phyloP scores from a whole-genome alignment of 2,113 vertebrate genomes.

The Crotophaga sulcirostris region DNA sequence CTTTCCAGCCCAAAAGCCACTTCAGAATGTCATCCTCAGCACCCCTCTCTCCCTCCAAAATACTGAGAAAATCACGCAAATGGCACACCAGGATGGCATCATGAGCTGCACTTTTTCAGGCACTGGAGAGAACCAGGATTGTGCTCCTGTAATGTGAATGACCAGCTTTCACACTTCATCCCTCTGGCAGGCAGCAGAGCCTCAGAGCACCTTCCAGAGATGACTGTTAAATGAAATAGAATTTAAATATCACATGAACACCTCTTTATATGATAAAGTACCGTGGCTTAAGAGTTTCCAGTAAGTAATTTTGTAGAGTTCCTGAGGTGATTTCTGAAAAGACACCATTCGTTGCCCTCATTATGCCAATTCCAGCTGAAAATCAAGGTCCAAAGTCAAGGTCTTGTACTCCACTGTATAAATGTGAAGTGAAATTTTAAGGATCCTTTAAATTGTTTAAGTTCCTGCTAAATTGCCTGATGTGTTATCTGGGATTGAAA shows the following conservation, averaged over 20 bases:
- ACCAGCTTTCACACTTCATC: fast-evolving
- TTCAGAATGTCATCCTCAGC: background rate
- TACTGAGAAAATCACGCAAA: too few relatives aligned
- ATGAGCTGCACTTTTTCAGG: background rate
- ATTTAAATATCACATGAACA: fast-evolving
- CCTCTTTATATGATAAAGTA: background rate
- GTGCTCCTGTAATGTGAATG: background rate
- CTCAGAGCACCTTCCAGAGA: background rate
- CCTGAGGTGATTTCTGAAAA: background rate
- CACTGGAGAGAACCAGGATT: background rate
- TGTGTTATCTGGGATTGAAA: background rate
- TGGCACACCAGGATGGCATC: background rate
- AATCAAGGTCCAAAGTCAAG: background rate
- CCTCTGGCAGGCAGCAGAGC: too few relatives aligned
- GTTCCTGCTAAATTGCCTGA: background rate
- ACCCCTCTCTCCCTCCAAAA: background rate
- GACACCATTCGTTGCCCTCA: background rate
- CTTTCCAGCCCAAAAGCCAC: background rate
- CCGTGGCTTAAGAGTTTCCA: background rate
- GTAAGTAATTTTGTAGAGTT: background rate
- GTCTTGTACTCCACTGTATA: background rate
- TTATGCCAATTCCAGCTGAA: background rate
- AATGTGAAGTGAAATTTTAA: background rate
- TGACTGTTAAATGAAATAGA: background rate
- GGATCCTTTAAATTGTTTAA: background rate